These are phyloP conservation scores for Heteromurus nitidus DNA, from an alignment of 2,888 invertebrate genomes.

Conservation along the genomic window DNA sequence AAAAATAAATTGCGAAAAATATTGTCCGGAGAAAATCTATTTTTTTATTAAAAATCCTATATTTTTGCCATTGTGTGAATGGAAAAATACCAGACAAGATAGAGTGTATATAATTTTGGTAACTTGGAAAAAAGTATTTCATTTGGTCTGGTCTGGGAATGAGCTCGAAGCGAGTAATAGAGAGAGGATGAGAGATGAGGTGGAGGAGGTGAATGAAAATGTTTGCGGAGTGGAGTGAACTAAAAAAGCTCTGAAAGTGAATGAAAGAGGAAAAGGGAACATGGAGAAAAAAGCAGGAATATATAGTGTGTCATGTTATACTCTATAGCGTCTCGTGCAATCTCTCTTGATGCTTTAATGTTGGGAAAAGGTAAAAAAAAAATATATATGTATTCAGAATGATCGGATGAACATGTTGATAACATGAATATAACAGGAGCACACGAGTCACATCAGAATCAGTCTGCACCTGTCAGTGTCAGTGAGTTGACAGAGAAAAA, in stretches of 20 bases:
- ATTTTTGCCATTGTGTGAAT: too few species aligned
- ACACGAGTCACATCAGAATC: slow-evolving; percentile 40
- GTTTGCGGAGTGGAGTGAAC: not conserved
- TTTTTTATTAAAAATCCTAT: too few species aligned
- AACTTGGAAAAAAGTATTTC: slow-evolving; percentile 1
- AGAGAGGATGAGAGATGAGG: not conserved
- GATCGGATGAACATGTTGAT: slow-evolving; percentile 31
- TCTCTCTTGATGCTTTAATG: not conserved
- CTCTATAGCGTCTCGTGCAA: not conserved
- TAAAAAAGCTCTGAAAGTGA: too few species aligned
- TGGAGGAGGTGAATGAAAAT: slow-evolving; percentile 21
- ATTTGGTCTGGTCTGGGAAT: not conserved
- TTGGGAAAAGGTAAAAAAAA: not conserved
- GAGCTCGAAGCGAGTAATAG: not conserved
- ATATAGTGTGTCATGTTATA: not conserved
- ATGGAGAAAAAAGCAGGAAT: not conserved
- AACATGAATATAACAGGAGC: slow-evolving; percentile 43
- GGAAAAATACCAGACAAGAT: not conserved
- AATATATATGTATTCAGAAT: not conserved
- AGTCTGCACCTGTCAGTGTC: slow-evolving; percentile 51
- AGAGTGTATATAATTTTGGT: not conserved
- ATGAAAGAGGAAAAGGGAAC: not conserved
- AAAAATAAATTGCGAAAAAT: too few species aligned
- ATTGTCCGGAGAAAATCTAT: too few species aligned
- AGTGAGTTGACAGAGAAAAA: slow-evolving; percentile 20